Evolutionary conservation across 2,888 invertebrate genomes (phyloP).

Genomic region (Troilus luridus): DNA sequence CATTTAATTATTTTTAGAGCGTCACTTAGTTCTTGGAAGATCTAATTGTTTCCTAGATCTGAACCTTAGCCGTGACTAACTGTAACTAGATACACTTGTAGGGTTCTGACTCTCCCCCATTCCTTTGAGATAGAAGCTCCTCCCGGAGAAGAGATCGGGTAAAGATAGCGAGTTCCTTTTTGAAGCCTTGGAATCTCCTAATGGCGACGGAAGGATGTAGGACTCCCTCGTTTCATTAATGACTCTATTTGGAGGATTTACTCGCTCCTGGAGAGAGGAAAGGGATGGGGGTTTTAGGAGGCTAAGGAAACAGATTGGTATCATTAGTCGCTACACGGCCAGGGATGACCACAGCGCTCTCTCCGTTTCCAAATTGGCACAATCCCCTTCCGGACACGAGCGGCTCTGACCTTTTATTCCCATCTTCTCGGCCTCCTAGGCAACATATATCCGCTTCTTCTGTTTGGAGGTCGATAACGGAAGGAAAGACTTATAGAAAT

Average conservation of each 20-base stretch:
- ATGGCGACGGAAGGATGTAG: conserved; percentile 32
- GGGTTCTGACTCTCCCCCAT: no score
- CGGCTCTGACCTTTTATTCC: conserved; percentile 21
- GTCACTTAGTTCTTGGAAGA: no score
- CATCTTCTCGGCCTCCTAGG: not conserved
- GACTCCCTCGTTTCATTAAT: conserved; percentile 50
- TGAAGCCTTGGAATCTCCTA: not conserved
- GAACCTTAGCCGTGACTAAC: not conserved
- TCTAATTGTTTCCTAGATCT: no score
- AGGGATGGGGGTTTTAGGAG: conserved; percentile 5
- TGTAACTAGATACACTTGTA: not conserved
- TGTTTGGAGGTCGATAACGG: not conserved
- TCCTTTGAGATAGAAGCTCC: not conserved
- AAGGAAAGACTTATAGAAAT: not conserved
- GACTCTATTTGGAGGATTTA: conserved; percentile 54
- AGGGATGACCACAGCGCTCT: conserved; percentile 39
- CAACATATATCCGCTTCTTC: not conserved
- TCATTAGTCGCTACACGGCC: conserved; percentile 26
- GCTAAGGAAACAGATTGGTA: conserved; percentile 56
- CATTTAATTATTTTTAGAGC: no score
- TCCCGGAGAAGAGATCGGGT: not conserved
- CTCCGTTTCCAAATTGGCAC: conserved; percentile 48
- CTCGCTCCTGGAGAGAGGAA: not conserved
- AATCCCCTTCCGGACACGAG: conserved; percentile 25
- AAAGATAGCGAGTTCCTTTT: not conserved